Conservation (phyloP, 2,113 vertebrate genomes). For the Sapayoa aenigma region DNA sequence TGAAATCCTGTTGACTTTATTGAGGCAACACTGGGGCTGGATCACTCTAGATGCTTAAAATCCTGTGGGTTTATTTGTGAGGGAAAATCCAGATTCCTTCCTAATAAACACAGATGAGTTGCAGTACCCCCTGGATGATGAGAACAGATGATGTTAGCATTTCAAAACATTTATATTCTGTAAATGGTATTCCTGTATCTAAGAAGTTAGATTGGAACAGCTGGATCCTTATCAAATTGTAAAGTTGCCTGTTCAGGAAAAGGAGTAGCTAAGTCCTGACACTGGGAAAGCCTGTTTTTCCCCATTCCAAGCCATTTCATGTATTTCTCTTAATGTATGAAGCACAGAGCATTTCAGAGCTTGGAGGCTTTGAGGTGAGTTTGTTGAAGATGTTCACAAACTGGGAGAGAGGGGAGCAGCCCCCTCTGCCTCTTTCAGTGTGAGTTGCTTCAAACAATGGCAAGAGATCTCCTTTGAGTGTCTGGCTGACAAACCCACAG, state of each 20-base stretch:
- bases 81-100: not conserved
- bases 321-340: not conserved
- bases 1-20: not conserved
- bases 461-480: not conserved
- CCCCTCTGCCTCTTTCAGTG: not conserved
- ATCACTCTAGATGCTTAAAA: not conserved
- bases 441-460: not conserved
- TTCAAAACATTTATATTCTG: not conserved
- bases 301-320: not conserved
- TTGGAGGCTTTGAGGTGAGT: not conserved
- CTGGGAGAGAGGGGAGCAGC: fast-evolving
- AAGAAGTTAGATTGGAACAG: not conserved
- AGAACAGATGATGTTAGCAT: not conserved
- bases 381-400: not conserved
- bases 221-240: not conserved
- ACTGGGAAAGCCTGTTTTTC: not conserved
- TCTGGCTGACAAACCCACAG: not conserved
- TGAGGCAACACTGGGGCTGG: not conserved
- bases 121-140: not conserved
- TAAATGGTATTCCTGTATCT: not conserved
- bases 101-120: not conserved
- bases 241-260: not conserved
- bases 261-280: not conserved
- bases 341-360: not conserved
- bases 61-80: not conserved